Conservation (phyloP, 2,113 vertebrate species). For the Larimichthys crocea region DNA sequence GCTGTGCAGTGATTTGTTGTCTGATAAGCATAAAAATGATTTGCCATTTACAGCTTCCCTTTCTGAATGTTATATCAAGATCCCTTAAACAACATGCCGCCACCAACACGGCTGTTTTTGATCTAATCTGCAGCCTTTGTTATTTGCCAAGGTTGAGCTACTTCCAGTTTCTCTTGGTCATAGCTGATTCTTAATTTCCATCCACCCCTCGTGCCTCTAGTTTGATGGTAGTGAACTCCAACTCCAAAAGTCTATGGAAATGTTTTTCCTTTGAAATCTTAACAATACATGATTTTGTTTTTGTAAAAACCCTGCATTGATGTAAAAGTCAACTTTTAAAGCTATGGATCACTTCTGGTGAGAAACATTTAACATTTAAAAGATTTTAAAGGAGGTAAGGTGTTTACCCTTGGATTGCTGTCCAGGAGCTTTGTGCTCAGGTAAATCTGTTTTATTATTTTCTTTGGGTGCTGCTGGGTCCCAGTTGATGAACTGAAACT, state of each 20-base stretch:
- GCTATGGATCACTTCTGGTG: neutral
- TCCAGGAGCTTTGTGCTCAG: neutral
- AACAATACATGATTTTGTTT: neutral
- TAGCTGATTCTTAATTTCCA: neutral
- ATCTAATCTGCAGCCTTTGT: constrained; percentile 2
- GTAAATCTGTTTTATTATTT: neutral
- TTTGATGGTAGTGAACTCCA: neutral
- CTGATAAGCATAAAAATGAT: neutral
- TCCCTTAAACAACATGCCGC: neutral
- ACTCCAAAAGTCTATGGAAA: neutral
- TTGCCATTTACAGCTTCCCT: neutral
- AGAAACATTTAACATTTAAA: neutral
- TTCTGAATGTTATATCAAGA: neutral
- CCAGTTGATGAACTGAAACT: neutral
- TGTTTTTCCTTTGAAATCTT: neutral
- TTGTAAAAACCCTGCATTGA: neutral
- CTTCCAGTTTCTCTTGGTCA: neutral
- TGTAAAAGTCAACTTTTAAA: neutral
- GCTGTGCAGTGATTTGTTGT: neutral
- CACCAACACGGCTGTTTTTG: neutral
- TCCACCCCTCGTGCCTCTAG: neutral
- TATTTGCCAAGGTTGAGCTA: neutral
- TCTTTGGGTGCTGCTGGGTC: neutral
- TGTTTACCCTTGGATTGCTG: neutral
- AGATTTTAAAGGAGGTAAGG: neutral